phyloP scores from a whole-genome alignment of 1,140 invertebrate species.

The Pomacea maculata region DNA sequence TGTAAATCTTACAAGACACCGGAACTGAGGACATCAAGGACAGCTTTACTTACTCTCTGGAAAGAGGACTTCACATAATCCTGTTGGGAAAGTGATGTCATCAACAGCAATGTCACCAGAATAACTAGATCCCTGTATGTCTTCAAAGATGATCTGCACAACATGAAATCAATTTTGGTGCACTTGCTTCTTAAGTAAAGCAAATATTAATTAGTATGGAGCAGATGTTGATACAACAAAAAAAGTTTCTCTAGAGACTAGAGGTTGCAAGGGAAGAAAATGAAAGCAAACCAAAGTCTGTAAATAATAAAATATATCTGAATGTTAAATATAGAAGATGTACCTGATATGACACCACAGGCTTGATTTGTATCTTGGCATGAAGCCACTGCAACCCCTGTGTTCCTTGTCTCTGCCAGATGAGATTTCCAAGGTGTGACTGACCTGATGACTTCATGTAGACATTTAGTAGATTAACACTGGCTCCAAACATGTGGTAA shows the following conservation, averaged over 20 bases:
- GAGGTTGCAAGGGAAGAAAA: too few species aligned
- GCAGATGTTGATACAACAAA: too few species aligned
- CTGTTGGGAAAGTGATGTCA: conserved; percentile 69
- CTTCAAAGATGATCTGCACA: conserved; percentile 63
- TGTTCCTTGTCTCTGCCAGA: conserved; percentile 52
- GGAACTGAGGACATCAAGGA: too few species aligned
- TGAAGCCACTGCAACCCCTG: conserved; percentile 59
- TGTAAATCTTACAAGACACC: too few species aligned
- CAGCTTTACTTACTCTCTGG: not conserved
- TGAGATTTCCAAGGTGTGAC: conserved; percentile 19
- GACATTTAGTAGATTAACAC: conserved; percentile 35
- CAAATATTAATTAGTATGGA: too few species aligned
- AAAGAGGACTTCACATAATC: conserved; percentile 2
- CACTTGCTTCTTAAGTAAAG: not conserved
- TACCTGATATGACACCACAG: conserved; percentile 50
- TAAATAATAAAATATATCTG: not conserved
- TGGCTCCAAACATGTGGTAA: conserved; percentile 62
- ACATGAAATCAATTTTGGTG: not conserved
- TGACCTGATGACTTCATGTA: conserved; percentile 31
- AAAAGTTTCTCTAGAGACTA: too few species aligned
- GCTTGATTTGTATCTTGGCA: conserved; percentile 44
- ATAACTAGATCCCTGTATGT: conserved; percentile 73
- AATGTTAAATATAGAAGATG: not conserved
- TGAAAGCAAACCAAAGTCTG: too few species aligned
- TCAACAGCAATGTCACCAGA: conserved; percentile 80